phyloP scores from a whole-genome alignment of 2,888 invertebrate species.

The Drosophila tanythrix region DNA sequence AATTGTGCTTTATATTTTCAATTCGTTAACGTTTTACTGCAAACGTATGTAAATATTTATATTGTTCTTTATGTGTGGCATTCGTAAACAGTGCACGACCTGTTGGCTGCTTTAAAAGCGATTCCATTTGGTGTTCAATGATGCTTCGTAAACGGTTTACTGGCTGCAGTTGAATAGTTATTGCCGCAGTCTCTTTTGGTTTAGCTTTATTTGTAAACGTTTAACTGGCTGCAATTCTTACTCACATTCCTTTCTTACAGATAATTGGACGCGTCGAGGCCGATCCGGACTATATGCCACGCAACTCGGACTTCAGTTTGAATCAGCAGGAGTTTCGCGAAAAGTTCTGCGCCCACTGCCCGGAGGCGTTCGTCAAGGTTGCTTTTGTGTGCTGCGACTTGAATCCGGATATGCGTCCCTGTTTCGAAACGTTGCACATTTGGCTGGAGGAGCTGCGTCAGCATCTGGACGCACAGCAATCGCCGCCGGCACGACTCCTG shows the following conservation, averaged over 20 bases:
- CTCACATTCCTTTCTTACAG: slow-evolving; percentile 84
- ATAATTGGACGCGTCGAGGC: slow-evolving; percentile 97
- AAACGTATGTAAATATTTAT: too few species aligned
- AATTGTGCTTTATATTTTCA: not conserved
- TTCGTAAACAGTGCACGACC: not conserved
- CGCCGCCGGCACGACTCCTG: slow-evolving; percentile 88
- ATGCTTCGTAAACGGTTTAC: not conserved
- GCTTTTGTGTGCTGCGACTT: slow-evolving; percentile 96
- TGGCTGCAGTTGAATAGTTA: not conserved
- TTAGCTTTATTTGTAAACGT: not conserved
- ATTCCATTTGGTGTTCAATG: not conserved
- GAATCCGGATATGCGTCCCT: slow-evolving; percentile 95
- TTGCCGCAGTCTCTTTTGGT: not conserved
- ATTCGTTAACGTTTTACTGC: not conserved
- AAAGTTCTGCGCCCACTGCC: slow-evolving; percentile 93
- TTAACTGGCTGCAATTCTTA: not conserved
- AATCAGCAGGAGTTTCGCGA: slow-evolving; percentile 94
- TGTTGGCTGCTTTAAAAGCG: not conserved
- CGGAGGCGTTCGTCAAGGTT: slow-evolving; percentile 93
- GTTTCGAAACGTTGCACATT: slow-evolving; percentile 95
- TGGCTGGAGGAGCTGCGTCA: slow-evolving; percentile 93
- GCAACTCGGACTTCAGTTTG: slow-evolving; percentile 95
- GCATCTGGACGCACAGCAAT: slow-evolving; percentile 88
- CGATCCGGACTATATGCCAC: slow-evolving; percentile 96
- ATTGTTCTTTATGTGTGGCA: not conserved